Evolutionary conservation across 1,140 invertebrate genomes (phyloP).

Genomic region (Lasioglossum baleicum): DNA sequence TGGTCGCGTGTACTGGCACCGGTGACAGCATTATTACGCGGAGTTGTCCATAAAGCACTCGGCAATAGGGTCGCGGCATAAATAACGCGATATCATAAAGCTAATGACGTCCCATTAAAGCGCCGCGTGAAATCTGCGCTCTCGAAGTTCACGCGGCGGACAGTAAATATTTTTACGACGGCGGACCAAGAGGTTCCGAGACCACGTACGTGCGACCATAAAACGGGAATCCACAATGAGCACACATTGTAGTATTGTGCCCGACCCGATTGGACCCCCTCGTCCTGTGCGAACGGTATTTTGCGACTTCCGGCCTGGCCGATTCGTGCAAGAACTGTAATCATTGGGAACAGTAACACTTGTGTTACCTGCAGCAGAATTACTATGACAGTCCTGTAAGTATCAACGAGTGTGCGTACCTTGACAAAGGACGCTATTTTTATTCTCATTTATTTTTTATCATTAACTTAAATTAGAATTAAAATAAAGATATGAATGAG

Average conservation of each 20-base stretch:
- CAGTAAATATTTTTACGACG: constrained; percentile 58
- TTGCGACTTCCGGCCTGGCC: constrained; percentile 43
- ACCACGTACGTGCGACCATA: constrained; percentile 15
- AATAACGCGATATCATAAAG: constrained; percentile 67
- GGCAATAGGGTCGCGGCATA: constrained; percentile 58
- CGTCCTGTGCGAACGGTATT: constrained; percentile 24
- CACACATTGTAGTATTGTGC: not conserved
- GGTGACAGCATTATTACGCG: constrained; percentile 61
- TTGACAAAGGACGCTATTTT: no score
- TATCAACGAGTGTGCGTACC: no score
- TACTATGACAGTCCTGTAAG: not conserved
- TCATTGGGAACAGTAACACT: constrained; percentile 22
- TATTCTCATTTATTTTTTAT: no score
- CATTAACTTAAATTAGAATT: no score
- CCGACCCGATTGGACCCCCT: not conserved
- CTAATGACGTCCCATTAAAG: constrained; percentile 70
- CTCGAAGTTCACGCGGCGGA: constrained; percentile 55
- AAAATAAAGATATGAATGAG: no score
- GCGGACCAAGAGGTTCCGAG: not conserved
- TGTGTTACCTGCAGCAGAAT: not conserved
- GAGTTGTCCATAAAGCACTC: constrained; percentile 42
- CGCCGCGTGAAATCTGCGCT: constrained; percentile 47
- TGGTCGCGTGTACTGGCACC: not conserved
- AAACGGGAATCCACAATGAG: constrained; percentile 36
- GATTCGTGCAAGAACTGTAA: not conserved